These are phyloP conservation scores for Onthophagus sagittarius DNA, from an alignment of 2,888 invertebrate genomes.

Conservation along the genomic window DNA sequence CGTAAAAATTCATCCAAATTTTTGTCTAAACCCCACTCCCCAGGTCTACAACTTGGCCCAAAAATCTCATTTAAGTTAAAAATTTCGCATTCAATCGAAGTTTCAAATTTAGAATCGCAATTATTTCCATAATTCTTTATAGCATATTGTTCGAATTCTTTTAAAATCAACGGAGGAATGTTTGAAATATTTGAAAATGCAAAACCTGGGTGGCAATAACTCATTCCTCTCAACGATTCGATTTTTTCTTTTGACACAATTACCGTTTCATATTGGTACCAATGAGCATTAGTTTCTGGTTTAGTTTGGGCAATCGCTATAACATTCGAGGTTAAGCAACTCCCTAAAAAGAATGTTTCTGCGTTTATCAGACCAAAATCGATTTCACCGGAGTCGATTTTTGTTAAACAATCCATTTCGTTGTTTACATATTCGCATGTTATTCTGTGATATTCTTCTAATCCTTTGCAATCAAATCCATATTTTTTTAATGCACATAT, in stretches of 20 bases:
- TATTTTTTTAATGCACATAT: neutral
- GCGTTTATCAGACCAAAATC: slow-evolving; percentile 60
- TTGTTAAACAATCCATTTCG: slow-evolving; percentile 56
- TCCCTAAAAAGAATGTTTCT: slow-evolving; percentile 58
- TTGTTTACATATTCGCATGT: slow-evolving; percentile 26
- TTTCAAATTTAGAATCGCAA: slow-evolving; percentile 25
- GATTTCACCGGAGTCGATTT: slow-evolving; percentile 51
- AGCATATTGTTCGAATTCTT: slow-evolving; percentile 53
- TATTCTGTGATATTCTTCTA: slow-evolving; percentile 31
- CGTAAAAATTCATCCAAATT: slow-evolving; percentile 56
- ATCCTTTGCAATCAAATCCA: slow-evolving; percentile 33
- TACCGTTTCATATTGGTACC: slow-evolving; percentile 55
- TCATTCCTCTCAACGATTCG: slow-evolving; percentile 51
- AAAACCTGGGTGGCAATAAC: slow-evolving; percentile 65
- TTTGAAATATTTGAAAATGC: slow-evolving; percentile 56
- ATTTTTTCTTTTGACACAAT: slow-evolving; percentile 55
- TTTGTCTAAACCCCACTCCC: slow-evolving; percentile 59
- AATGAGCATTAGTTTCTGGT: neutral
- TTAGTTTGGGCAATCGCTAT: slow-evolving; percentile 51
- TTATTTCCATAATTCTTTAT: too few species aligned
- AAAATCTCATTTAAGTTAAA: slow-evolving; percentile 61
- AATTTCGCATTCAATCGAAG: slow-evolving; percentile 58
- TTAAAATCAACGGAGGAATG: slow-evolving; percentile 60
- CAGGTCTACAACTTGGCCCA: slow-evolving; percentile 68
- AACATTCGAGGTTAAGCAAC: slow-evolving; percentile 46